Evolutionary conservation across 1,140 invertebrate genomes (phyloP).

Genomic region (Sinonovacula constricta): DNA sequence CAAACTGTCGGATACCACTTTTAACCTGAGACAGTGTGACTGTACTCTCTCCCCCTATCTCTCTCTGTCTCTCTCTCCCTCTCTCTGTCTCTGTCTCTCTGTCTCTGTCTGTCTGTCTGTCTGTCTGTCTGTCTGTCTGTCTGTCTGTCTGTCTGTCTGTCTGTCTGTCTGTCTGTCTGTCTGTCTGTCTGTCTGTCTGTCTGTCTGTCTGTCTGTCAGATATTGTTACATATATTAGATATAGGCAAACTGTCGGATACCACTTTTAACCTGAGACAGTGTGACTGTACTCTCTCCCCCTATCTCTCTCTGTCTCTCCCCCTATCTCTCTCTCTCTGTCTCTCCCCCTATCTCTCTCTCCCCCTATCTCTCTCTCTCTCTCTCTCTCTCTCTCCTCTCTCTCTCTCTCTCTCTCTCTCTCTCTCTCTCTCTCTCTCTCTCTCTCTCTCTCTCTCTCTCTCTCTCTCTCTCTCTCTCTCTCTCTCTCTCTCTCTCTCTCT

Average conservation of each 20-base stretch:
- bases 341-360: too few species aligned
- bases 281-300: too few species aligned
- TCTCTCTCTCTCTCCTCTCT: background rate
- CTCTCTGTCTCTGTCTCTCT: background rate
- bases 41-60: background rate
- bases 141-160: slow-evolving; percentile 17
- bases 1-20: too few species aligned
- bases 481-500: too few species aligned
- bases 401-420: background rate
- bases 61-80: background rate
- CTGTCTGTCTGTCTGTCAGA: too few species aligned
- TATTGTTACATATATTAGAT: too few species aligned
- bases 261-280: background rate
- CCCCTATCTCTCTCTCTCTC: too few species aligned
- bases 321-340: too few species aligned
- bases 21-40: background rate
- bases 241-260: too few species aligned
- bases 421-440: background rate
- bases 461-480: background rate
- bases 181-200: too few species aligned
- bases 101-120: slow-evolving; percentile 2
- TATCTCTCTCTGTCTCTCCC: too few species aligned
- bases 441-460: background rate
- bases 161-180: slow-evolving; percentile 11
- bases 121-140: slow-evolving; percentile 12